These are phyloP conservation scores for Macroteleia sp. DNA, from an alignment of 2,888 invertebrate species.

Conservation along the genomic window DNA sequence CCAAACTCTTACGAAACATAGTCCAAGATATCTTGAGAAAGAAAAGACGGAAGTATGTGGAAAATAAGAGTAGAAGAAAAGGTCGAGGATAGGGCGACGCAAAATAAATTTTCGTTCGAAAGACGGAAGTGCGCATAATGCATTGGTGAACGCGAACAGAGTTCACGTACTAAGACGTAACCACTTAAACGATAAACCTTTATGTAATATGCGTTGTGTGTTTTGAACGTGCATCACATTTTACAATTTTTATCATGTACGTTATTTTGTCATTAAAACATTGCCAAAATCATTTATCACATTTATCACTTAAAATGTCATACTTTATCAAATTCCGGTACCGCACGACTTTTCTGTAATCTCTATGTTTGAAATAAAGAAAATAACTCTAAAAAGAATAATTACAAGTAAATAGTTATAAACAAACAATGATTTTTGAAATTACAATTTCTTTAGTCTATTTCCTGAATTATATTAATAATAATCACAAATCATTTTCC, in stretches of 20 bases:
- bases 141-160: conserved; percentile 55
- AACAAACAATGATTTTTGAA: too few species aligned
- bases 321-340: too few species aligned
- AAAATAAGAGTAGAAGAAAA: conserved; percentile 69
- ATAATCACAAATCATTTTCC: too few species aligned
- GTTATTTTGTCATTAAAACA: conserved; percentile 6
- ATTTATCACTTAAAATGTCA: too few species aligned
- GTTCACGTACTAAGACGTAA: conserved; percentile 58
- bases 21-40: conserved; percentile 34
- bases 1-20: conserved; percentile 17
- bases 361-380: too few species aligned
- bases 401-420: too few species aligned
- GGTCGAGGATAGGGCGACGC: conserved; percentile 61
- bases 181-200: conserved; percentile 55
- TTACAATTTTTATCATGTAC: conserved; percentile 13
- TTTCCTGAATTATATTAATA: too few species aligned
- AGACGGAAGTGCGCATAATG: conserved; percentile 62
- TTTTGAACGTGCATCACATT: conserved; percentile 34
- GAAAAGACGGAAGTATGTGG: conserved; percentile 70
- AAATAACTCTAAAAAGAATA: too few species aligned
- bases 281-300: background rate
- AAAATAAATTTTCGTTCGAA: conserved; percentile 64
- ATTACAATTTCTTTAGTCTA: too few species aligned
- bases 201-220: conserved; percentile 62
- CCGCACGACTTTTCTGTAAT: too few species aligned